Evolutionary conservation across 2,888 invertebrate species (phyloP).

Genomic region (Phaonia tiefii): DNA sequence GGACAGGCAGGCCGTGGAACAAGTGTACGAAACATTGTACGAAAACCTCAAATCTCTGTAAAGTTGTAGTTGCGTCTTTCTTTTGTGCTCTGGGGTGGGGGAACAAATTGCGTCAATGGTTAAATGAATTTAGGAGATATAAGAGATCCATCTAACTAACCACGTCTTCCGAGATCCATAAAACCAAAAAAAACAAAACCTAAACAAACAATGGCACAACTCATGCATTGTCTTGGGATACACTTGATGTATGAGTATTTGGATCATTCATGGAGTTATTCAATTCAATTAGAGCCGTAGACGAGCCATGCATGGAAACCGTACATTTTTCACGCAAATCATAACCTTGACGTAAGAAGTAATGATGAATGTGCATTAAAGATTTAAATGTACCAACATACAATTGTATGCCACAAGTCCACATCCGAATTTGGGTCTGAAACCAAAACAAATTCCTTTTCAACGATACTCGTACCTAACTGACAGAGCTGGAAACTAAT

Average conservation of each 20-base stretch:
- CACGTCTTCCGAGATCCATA: background rate
- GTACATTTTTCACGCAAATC: slow-evolving; percentile 39
- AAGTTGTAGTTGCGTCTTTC: no score
- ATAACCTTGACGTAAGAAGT: slow-evolving; percentile 53
- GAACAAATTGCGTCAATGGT: background rate
- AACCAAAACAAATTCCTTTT: slow-evolving; percentile 35
- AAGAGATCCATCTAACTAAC: background rate
- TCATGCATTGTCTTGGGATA: slow-evolving; percentile 1
- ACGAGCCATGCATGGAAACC: slow-evolving; percentile 12
- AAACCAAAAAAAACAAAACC: background rate
- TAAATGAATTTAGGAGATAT: no score
- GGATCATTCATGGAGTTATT: slow-evolving; percentile 13
- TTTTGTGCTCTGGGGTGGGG: no score
- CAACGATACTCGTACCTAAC: no score
- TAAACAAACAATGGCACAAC: slow-evolving; percentile 32
- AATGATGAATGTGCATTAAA: slow-evolving; percentile 28
- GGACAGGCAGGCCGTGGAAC: slow-evolving; percentile 12
- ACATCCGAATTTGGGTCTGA: background rate
- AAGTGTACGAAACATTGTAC: slow-evolving; percentile 30
- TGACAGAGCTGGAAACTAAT: no score
- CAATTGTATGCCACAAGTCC: background rate
- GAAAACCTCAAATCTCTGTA: no score
- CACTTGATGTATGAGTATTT: background rate
- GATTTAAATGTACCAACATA: no score
- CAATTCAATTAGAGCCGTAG: background rate